Percentiles rank a stretch among this genome's conserved stretches.
Evolutionary conservation across 2,113 vertebrate species (phyloP).

Genomic region (Thryonomys swinderianus): DNA sequence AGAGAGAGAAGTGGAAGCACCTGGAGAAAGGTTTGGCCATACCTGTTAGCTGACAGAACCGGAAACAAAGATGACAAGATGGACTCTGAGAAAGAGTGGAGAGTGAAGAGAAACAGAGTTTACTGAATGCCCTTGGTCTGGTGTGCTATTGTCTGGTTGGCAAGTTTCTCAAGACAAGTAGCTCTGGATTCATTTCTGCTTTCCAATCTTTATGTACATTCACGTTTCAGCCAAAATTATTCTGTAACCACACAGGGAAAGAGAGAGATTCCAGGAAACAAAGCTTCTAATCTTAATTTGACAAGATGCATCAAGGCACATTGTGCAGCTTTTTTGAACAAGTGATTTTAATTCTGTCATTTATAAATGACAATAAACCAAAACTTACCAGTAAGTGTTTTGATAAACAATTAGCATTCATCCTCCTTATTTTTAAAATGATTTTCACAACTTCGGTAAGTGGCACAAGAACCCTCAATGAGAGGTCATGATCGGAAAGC

Average conservation of each 20-base stretch:
- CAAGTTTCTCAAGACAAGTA: neutral
- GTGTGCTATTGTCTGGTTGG: neutral
- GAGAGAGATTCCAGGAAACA: neutral
- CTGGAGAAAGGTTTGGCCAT: too few relatives aligned
- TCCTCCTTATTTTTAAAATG: neutral
- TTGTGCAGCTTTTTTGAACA: neutral
- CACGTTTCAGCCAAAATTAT: neutral
- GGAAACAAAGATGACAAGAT: neutral
- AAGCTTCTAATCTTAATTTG: neutral
- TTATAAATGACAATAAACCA: neutral
- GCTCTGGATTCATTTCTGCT: neutral
- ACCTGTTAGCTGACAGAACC: neutral
- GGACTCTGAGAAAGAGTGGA: neutral
- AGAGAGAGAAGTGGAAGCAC: too few relatives aligned
- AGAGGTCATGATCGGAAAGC: neutral
- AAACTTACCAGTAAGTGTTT: neutral
- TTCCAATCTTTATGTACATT: neutral
- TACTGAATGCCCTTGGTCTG: neutral
- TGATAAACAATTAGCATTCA: neutral
- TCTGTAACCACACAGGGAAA: slow-evolving; percentile 9
- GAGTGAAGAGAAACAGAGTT: neutral
- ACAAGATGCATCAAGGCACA: neutral
- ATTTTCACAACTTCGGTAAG: neutral
- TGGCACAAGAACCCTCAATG: neutral
- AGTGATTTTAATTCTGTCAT: neutral